These are phyloP conservation scores for Octodon degus DNA, from an alignment of 2,113 vertebrate species.

Conservation along the genomic window DNA sequence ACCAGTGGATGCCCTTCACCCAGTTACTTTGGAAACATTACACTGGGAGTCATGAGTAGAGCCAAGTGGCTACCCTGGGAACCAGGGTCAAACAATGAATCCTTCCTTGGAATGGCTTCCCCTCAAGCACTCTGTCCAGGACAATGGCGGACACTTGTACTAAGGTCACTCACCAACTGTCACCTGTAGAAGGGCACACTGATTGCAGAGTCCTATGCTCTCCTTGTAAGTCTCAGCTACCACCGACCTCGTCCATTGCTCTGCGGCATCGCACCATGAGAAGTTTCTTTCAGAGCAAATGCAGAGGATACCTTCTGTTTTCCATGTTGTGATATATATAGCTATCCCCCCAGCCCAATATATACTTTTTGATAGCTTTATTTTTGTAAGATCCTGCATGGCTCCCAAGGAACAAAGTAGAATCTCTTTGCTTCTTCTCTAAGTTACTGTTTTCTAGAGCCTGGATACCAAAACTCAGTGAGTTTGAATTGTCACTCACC, in stretches of 20 bases:
- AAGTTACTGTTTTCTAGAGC: not conserved
- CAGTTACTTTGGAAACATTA: not conserved
- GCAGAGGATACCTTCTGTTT: not conserved
- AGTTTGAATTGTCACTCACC: not conserved
- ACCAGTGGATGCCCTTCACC: not conserved
- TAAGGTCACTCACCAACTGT: not conserved
- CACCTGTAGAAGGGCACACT: not conserved
- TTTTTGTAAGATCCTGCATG: not conserved
- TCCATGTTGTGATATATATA: not conserved
- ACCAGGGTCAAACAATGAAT: not conserved
- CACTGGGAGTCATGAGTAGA: not conserved
- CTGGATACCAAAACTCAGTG: not conserved
- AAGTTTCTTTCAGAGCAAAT: not conserved
- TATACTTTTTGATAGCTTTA: not conserved
- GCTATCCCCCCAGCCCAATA: too few species aligned
- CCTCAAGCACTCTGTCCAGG: not conserved
- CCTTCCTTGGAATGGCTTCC: not conserved
- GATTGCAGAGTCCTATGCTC: not conserved
- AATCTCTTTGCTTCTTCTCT: not conserved
- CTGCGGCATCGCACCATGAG: not conserved
- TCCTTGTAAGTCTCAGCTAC: not conserved
- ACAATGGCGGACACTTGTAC: not conserved
- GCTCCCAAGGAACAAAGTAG: not conserved
- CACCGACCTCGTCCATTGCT: not conserved
- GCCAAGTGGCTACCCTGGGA: not conserved